Conservation (phyloP, 2,113 vertebrate species). For the Gnathonemus longibarbis region DNA sequence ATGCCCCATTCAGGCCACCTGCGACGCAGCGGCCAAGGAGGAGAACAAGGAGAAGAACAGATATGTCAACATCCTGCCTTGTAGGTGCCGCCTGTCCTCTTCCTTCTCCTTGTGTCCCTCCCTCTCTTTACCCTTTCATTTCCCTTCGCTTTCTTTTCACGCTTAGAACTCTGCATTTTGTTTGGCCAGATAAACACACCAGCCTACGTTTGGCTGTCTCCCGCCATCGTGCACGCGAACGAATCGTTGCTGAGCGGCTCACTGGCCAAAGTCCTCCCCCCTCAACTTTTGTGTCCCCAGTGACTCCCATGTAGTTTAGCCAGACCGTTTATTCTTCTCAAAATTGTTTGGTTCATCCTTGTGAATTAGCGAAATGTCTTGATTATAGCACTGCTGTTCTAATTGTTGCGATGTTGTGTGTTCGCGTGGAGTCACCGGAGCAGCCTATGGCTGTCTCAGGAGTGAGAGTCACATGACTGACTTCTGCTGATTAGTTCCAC, state of each 20-base stretch:
- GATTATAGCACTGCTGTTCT: background rate
- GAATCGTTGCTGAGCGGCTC: background rate
- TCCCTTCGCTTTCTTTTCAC: background rate
- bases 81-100: conserved; percentile 57
- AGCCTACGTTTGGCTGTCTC: background rate
- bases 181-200: background rate
- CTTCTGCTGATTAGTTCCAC: background rate
- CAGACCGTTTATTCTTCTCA: background rate
- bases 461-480: background rate
- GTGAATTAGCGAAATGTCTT: background rate
- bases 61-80: conserved; percentile 97
- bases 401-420: background rate
- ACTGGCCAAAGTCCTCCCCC: background rate
- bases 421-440: background rate
- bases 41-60: conserved; percentile 99
- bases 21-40: conserved; percentile 94
- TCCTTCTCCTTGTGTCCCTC: background rate
- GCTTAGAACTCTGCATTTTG: background rate
- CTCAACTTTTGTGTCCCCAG: background rate
- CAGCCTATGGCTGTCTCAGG: background rate
- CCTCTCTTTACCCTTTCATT: background rate
- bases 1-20: conserved; percentile 91
- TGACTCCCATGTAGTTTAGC: background rate
- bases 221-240: background rate
- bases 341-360: background rate